A percentile compares a stretch with the other conserved stretches of the same genome.
Conservation (phyloP, 2,113 vertebrate genomes). For the Pongo pygmaeus region DNA sequence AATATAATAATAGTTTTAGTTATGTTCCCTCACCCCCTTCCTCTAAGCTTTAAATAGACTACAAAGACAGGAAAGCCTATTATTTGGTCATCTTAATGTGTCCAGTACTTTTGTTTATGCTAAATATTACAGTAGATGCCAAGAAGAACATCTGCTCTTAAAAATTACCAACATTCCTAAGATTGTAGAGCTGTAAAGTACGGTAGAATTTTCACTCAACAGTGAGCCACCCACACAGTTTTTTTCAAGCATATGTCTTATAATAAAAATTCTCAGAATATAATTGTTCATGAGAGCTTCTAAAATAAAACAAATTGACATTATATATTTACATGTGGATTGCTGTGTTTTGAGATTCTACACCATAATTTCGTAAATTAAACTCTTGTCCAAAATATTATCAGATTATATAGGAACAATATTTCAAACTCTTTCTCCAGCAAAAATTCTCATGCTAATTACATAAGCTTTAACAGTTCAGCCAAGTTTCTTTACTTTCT, state of each 20-base stretch:
- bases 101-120: background rate
- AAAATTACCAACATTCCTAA: slow-evolving; percentile 55
- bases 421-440: background rate
- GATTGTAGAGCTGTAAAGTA: slow-evolving; percentile 55
- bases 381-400: background rate
- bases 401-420: background rate
- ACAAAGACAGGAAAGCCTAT: slow-evolving; percentile 62
- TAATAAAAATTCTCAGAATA: slow-evolving; percentile 61
- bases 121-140: slow-evolving; percentile 68
- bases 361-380: slow-evolving; percentile 24
- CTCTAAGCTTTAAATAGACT: slow-evolving; percentile 58
- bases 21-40: background rate
- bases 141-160: slow-evolving; percentile 71
- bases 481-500: slow-evolving; percentile 11
- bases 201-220: slow-evolving; percentile 64
- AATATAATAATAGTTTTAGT: background rate
- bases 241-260: slow-evolving; percentile 69
- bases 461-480: background rate
- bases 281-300: slow-evolving; percentile 46
- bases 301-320: slow-evolving; percentile 34
- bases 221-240: slow-evolving; percentile 40
- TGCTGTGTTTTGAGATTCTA: slow-evolving; percentile 18
- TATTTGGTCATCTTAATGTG: slow-evolving; percentile 63
- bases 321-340: slow-evolving; percentile 20
- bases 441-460: slow-evolving; percentile 25